These are phyloP conservation scores for Podarcis lilfordi DNA, from an alignment of 2,797 vertebrate species.

Conservation along the genomic window DNA sequence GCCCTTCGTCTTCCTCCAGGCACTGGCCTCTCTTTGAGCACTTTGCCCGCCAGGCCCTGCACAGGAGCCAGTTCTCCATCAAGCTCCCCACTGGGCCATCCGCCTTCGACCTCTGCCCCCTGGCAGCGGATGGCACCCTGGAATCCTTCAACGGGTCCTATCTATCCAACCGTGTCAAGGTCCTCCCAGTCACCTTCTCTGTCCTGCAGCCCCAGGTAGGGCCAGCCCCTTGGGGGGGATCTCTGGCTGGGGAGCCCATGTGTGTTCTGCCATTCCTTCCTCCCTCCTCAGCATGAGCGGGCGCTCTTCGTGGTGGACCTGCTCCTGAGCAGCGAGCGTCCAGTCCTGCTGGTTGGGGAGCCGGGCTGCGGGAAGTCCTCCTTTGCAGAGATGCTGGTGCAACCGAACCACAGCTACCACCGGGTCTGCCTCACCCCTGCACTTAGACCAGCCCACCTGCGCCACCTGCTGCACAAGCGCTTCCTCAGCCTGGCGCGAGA, in stretches of 20 bases:
- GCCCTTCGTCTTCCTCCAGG: slow-evolving; percentile 62
- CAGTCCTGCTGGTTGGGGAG: slow-evolving; percentile 84
- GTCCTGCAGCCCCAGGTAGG: slow-evolving; percentile 80
- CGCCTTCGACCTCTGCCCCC: slow-evolving; percentile 84
- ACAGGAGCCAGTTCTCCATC: slow-evolving; percentile 72
- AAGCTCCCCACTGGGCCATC: slow-evolving; percentile 74
- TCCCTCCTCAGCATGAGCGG: slow-evolving; percentile 73
- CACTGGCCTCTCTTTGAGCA: slow-evolving; percentile 81
- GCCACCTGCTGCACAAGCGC: slow-evolving; percentile 70
- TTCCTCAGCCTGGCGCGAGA: slow-evolving; percentile 15
- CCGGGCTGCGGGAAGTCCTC: slow-evolving; percentile 82
- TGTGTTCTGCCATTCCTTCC: too few relatives aligned
- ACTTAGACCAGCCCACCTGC: slow-evolving; percentile 73
- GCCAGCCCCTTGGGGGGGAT: fast-evolving
- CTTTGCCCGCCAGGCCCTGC: slow-evolving; percentile 77
- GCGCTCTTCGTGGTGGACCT: slow-evolving; percentile 78
- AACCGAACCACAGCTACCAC: slow-evolving; percentile 69
- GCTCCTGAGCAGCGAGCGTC: slow-evolving; percentile 78
- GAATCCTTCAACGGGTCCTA: slow-evolving; percentile 58
- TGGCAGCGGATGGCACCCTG: slow-evolving; percentile 64
- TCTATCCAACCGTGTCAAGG: slow-evolving; percentile 56
- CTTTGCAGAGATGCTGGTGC: slow-evolving; percentile 77
- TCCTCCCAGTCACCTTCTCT: slow-evolving; percentile 48
- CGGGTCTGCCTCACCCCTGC: slow-evolving; percentile 70
- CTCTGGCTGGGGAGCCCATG: too few relatives aligned